These are phyloP conservation scores for Hypercompe scribonia DNA, from an alignment of 2,888 invertebrate species.

Conservation along the genomic window DNA sequence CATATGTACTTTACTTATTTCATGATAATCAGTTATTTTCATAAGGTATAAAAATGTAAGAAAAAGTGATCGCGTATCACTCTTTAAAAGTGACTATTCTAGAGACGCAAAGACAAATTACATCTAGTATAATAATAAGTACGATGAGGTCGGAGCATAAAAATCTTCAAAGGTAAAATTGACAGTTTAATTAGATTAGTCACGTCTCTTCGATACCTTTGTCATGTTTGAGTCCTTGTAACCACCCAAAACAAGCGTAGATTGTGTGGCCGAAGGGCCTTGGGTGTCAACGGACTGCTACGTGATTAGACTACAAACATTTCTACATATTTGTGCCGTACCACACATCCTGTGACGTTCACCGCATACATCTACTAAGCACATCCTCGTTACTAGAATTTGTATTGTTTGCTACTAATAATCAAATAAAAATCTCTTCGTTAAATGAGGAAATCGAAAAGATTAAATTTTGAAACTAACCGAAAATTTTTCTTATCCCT, in stretches of 20 bases:
- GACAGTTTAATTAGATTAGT: not conserved
- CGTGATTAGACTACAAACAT: slow-evolving; percentile 25
- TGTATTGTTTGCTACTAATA: not conserved
- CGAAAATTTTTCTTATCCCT: no score
- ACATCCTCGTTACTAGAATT: not conserved
- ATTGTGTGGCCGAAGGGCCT: slow-evolving; percentile 15
- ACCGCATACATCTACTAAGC: slow-evolving; percentile 10
- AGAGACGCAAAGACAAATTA: not conserved
- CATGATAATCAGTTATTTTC: no score
- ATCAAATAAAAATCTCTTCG: not conserved
- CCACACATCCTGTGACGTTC: slow-evolving; percentile 11
- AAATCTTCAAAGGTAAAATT: not conserved
- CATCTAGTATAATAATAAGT: not conserved
- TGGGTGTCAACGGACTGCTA: slow-evolving; percentile 18
- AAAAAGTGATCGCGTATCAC: no score
- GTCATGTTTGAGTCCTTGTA: slow-evolving; percentile 11
- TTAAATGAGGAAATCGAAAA: no score
- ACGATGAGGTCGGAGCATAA: not conserved
- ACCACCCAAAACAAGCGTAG: slow-evolving; percentile 17
- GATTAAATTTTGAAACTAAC: no score
- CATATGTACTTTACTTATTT: no score
- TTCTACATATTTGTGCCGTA: slow-evolving; percentile 8
- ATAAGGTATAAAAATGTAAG: no score
- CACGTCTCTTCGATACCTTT: not conserved
- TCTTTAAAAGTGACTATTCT: no score